A percentile compares a stretch with the other conserved stretches of the same genome.
These are phyloP conservation scores for Rhysida immarginata DNA, from an alignment of 1,140 invertebrate genomes.

Conservation along the genomic window DNA sequence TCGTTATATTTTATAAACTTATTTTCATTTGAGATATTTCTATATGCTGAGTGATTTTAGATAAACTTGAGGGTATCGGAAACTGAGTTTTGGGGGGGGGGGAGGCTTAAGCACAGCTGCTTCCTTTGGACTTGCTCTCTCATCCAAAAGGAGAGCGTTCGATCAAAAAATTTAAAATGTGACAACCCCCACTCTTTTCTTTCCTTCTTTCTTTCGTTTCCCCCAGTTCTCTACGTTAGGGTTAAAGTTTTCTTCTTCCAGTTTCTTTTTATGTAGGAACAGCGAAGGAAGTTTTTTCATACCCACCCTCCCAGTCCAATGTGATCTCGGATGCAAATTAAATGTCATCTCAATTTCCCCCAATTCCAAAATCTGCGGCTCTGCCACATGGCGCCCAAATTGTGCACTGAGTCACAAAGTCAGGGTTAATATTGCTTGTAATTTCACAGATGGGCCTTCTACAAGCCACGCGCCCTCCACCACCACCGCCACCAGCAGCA, in stretches of 20 bases:
- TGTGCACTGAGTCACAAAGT: slow-evolving; percentile 3
- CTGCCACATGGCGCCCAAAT: slow-evolving; percentile 1
- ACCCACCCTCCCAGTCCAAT: background rate
- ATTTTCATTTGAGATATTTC: too few species aligned
- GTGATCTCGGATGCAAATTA: slow-evolving; percentile 1
- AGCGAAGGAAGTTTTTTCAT: background rate
- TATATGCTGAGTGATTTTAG: too few species aligned
- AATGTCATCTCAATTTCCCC: background rate
- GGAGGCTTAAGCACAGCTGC: too few species aligned
- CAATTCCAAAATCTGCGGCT: background rate
- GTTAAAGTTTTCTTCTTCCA: too few species aligned
- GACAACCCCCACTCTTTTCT: background rate
- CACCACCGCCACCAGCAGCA: background rate
- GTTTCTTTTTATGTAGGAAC: background rate
- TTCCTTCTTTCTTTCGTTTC: background rate
- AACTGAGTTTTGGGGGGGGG: too few species aligned
- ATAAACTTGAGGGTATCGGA: too few species aligned
- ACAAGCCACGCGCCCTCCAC: background rate
- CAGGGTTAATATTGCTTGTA: slow-evolving; percentile 5
- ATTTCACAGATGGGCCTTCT: slow-evolving; percentile 1
- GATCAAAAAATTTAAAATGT: background rate
- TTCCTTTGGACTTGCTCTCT: too few species aligned
- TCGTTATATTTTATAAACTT: too few species aligned
- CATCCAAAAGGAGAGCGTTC: too few species aligned
- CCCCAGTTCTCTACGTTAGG: background rate